Base-by-base conservation (phyloP, 2,888 invertebrate genomes). In the Barypeithes pellucidus region DNA sequence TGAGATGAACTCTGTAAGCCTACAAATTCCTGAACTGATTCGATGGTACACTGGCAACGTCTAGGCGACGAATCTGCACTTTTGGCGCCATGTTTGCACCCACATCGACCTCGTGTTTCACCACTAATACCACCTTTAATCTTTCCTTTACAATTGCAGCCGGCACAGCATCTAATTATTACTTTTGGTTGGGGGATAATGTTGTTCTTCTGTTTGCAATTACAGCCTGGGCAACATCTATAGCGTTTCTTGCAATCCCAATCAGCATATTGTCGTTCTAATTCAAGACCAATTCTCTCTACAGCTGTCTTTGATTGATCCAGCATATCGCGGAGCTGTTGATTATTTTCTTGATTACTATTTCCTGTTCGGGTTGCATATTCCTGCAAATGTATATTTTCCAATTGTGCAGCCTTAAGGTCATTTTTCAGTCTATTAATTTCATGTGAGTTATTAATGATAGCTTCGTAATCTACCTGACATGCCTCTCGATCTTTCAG, bases 241-340 rank as follows among this genome's bases (percentile, higher is more conserved):
- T 66, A 73, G 0, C n/a, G 43, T 45, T 43, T 59, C 43, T 77
- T 73, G 39, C 59, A 60, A 63, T 82, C 81, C 81, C 80, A 80
- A 60, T 81, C 80, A 24, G 78, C 66, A 62, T 80, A 82, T 67
- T 82, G 81, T 63, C 77, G 81, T 52, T 78, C 76, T 3, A 86
- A 69, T 43, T 84, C 85, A 33, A 82, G 77, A 7, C 82, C 78
- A 3, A 85, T 80, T 66, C 80, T 79, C 73, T 81, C 80, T 4
- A 85, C 79, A 0, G 86, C 85, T 24, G 77, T 73, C 73, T 82
- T 84, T 1, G 85, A 83, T 73, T 85, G 82, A 39, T 79, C 77
- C 24, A 85, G 65, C 78, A 85, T 80, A 54, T 78, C 77, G 20
- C 83, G 81, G 7, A 83, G 74, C 29, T 84, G 83, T 41, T 80